Conservation (phyloP, 2,888 invertebrate species). For the Lithophane leautieri region DNA sequence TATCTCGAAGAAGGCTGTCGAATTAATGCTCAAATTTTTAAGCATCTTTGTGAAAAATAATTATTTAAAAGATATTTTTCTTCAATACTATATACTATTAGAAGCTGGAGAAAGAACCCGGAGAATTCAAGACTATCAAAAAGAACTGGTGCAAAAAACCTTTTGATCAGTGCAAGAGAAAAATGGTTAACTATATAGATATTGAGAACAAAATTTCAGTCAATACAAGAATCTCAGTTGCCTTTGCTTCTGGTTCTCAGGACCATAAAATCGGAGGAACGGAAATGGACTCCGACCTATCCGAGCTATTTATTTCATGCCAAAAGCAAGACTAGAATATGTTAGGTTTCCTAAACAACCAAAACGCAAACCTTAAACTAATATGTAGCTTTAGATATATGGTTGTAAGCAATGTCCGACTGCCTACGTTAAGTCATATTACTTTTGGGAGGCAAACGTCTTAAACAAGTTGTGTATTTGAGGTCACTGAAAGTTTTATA, state of each 20-base stretch:
- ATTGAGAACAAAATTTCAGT: not conserved
- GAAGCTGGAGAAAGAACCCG: not conserved
- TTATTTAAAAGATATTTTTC: no score
- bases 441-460: conserved; percentile 9
- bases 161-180: not conserved
- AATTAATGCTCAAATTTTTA: no score
- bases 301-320: conserved; percentile 18
- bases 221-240: not conserved
- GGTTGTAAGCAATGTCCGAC: conserved; percentile 26
- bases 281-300: not conserved
- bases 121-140: no score
- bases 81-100: not conserved
- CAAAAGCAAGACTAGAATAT: conserved; percentile 20
- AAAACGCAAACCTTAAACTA: conserved; percentile 37
- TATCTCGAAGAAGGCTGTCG: no score
- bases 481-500: conserved; percentile 33
- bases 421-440: conserved; percentile 24
- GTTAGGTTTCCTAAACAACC: conserved; percentile 29
- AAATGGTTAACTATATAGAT: not conserved
- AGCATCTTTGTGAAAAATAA: no score
- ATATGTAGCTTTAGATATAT: conserved; percentile 34
- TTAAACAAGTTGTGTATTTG: conserved; percentile 28
- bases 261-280: conserved; percentile 21
- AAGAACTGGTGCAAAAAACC: not conserved
- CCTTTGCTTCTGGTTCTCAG: not conserved